Evolutionary conservation across 1,140 invertebrate species (phyloP).

Genomic region (Tetramorium parvispinum): DNA sequence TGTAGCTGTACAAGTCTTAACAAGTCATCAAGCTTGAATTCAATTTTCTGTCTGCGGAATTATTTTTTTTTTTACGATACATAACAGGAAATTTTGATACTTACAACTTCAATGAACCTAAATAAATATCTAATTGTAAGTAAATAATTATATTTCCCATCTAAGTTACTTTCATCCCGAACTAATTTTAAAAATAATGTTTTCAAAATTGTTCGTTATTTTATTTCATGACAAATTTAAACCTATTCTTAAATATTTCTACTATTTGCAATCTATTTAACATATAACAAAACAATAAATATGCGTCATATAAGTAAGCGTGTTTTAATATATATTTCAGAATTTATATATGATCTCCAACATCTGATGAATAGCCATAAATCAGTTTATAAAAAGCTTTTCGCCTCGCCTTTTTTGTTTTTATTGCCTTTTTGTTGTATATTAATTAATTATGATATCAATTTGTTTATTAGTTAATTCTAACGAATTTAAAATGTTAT

Average conservation of each 20-base stretch:
- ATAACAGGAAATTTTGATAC: neutral
- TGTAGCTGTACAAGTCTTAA: neutral
- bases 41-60: neutral
- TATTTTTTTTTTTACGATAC: neutral
- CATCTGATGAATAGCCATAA: neutral
- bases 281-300: neutral
- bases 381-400: neutral
- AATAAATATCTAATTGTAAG: neutral
- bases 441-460: too few species aligned
- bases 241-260: neutral
- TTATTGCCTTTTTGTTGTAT: too few species aligned
- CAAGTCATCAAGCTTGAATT: neutral
- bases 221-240: neutral
- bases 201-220: neutral
- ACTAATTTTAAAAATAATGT: neutral
- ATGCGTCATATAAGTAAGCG: neutral
- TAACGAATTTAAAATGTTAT: too few species aligned
- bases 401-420: too few species aligned
- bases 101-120: neutral
- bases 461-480: too few species aligned
- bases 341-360: neutral
- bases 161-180: neutral
- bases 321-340: neutral
- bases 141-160: neutral
- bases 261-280: neutral